Percentiles rank a stretch among this genome's conserved stretches.
Evolutionary conservation across 2,888 invertebrate species (phyloP).

Genomic region (Dryadula phaetusa): DNA sequence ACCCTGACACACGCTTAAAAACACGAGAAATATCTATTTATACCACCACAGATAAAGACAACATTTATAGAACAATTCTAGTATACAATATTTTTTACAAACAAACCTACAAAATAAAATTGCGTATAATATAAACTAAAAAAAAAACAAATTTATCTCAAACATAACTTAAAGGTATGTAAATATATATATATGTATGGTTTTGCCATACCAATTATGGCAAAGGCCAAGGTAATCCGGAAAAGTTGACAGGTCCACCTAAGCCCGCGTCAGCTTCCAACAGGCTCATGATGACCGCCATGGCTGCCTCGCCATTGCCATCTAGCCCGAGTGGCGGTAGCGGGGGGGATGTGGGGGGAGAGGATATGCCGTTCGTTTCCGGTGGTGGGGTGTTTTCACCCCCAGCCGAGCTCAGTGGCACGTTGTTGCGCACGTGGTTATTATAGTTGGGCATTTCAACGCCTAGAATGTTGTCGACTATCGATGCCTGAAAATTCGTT

Average conservation of each 20-base stretch:
- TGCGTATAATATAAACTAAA: too few species aligned
- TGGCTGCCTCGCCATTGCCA: constrained; percentile 94
- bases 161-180: too few species aligned
- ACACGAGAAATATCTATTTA: not conserved
- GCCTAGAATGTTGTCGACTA: constrained; percentile 63
- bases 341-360: constrained; percentile 57
- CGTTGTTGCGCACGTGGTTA: constrained; percentile 66
- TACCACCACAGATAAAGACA: not conserved
- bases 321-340: constrained; percentile 78
- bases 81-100: not conserved
- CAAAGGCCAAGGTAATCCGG: constrained; percentile 93
- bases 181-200: too few species aligned
- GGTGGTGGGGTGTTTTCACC: constrained; percentile 48
- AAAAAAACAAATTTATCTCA: too few species aligned
- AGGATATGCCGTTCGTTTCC: constrained; percentile 58
- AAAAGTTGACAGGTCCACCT: constrained; percentile 94
- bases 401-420: constrained; percentile 61
- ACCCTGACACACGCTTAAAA: not conserved
- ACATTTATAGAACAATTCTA: not conserved
- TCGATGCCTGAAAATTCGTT: constrained; percentile 52
- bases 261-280: constrained; percentile 95
- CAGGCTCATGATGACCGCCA: constrained; percentile 96
- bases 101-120: too few species aligned
- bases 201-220: too few species aligned
- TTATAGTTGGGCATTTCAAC: constrained; percentile 51